Evolutionary conservation across 2,797 vertebrate species (phyloP), one percentile per base, ranked within the genome.

Genomic region (Melopsittacus undulatus): DNA sequence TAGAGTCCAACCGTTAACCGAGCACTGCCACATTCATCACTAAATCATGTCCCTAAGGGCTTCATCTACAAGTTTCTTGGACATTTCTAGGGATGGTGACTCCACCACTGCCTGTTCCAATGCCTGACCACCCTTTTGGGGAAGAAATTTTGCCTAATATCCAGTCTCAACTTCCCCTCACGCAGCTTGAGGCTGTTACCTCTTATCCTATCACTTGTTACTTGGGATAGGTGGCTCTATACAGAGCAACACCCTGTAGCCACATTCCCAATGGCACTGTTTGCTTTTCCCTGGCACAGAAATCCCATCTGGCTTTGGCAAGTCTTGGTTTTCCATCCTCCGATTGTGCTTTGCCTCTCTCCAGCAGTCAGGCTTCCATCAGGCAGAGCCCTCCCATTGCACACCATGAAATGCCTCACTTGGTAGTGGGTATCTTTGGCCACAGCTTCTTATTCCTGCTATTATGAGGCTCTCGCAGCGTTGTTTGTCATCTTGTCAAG

Each of bases 401-500:
- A 80, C 89, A n/a, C 62, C 7, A 3, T 3, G 9, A 78, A 82
- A 23, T 51, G 48, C 84, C 83, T 86, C 8, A 4, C 76, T 92
- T 69, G 6, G 87, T 84, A 87, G 49, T 70, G 88, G n/a, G 4
- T 0, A 54, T 75, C 84, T 68, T 87, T 81, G 38, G 76, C 88
- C 86, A 89, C 86, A 85, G 86, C 81, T 89, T 83, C n/a, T 95
- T 89, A 92, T 94, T 93, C 87, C 94, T 57, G 56, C 88, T 83
- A 69, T 90, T 96, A 87, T 89, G 95, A 96, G 87, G 81, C 83
- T 89, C 94, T 88, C 5, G 5, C 57, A 7, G 78, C 5, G 24
- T 94, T 96, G 94, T 97, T 97, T 97, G 95, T 97, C 97, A 97
- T 97, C 98, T 98, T 98, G 98, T 97, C 98, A 97, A 97, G 98